Percentiles rank a stretch among this genome's conserved stretches.
Conservation (phyloP, 2,797 vertebrate genomes). For the Enteromius paludinosus region DNA sequence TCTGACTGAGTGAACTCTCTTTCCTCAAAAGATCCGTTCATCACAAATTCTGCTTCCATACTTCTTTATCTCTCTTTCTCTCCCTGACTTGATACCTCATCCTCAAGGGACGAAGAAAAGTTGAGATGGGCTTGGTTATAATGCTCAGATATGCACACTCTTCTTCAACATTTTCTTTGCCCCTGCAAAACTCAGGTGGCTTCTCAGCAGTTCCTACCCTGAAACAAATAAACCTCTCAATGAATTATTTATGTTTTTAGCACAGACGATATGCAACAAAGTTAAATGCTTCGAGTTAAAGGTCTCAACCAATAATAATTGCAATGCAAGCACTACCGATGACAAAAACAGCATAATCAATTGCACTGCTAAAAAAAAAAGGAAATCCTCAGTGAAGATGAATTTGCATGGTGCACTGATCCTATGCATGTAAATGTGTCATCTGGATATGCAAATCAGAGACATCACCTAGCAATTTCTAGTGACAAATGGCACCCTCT, state of each 20-base stretch:
- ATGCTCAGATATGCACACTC: slow-evolving; percentile 17
- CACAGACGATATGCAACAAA: neutral
- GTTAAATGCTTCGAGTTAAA: neutral
- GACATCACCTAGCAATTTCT: slow-evolving; percentile 27
- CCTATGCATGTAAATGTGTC: slow-evolving; percentile 30
- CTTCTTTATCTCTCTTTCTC: slow-evolving; percentile 6
- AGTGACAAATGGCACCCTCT: slow-evolving; percentile 14
- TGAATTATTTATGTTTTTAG: slow-evolving; percentile 4
- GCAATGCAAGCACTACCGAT: neutral
- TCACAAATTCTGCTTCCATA: slow-evolving; percentile 32
- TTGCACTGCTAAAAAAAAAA: neutral
- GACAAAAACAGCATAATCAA: neutral
- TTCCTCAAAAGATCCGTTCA: slow-evolving; percentile 13
- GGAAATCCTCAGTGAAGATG: neutral
- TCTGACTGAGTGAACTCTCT: slow-evolving; percentile 23
- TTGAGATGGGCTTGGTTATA: neutral
- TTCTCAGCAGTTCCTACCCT: neutral
- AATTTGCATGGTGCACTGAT: neutral
- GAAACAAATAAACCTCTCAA: neutral
- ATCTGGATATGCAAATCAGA: slow-evolving; percentile 43
- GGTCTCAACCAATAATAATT: neutral
- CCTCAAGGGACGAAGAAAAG: neutral
- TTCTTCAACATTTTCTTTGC: neutral
- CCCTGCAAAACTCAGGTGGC: slow-evolving; percentile 1
- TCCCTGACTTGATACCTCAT: slow-evolving; percentile 20